Conservation (phyloP, 1,140 invertebrate genomes). For the Zelostemma sp. region DNA sequence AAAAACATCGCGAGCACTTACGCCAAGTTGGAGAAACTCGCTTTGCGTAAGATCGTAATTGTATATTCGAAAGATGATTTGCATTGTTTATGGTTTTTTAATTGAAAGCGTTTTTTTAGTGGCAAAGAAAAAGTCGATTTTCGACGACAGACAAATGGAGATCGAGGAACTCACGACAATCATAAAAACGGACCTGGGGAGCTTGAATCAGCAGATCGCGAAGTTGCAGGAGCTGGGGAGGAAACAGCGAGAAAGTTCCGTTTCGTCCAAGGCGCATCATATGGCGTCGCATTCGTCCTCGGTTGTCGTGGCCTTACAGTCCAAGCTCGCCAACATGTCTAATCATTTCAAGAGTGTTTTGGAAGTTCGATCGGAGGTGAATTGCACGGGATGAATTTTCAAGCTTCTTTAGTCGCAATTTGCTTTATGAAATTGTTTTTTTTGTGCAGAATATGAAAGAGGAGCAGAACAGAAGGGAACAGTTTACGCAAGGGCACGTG, state of each 20-base stretch:
- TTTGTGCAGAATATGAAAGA: conserved; percentile 92
- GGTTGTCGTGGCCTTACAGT: conserved; percentile 94
- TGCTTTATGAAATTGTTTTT: no score
- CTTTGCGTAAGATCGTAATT: conserved; percentile 80
- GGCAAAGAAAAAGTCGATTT: conserved; percentile 96
- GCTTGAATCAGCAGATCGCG: conserved; percentile 96
- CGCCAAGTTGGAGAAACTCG: conserved; percentile 96
- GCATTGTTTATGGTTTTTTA: no score
- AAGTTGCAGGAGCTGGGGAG: conserved; percentile 84
- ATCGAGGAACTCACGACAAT: conserved; percentile 98
- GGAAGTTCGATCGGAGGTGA: conserved; percentile 85
- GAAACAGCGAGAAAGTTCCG: conserved; percentile 73
- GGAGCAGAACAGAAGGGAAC: conserved; percentile 92
- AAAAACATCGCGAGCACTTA: conserved; percentile 96
- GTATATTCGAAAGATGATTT: no score
- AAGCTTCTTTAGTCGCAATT: no score
- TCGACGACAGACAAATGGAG: conserved; percentile 95
- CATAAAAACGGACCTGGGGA: conserved; percentile 96
- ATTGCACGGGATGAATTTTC: no score
- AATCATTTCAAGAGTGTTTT: conserved; percentile 94
- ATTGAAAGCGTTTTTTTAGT: conserved; percentile 74
- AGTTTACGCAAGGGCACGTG: conserved; percentile 87
- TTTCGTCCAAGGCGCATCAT: conserved; percentile 78
- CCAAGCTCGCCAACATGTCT: conserved; percentile 96
- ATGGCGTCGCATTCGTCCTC: conserved; percentile 96